phyloP scores from a whole-genome alignment of 1,140 invertebrate species.

The Maconellicoccus hirsutus region DNA sequence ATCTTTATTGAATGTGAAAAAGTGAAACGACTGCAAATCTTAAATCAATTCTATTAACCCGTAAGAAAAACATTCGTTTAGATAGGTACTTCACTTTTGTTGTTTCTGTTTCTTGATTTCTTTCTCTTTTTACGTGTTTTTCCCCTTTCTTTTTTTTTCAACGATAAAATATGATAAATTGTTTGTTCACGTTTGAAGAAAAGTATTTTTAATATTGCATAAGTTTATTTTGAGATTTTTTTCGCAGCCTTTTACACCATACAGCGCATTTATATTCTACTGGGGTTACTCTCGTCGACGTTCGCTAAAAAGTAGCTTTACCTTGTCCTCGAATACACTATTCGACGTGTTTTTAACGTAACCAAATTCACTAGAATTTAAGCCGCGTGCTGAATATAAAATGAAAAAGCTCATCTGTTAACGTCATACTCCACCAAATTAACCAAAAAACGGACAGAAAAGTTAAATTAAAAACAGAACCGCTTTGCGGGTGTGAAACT shows the following conservation, averaged over 20 bases:
- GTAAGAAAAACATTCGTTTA: background rate
- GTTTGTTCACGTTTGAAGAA: constrained; percentile 4
- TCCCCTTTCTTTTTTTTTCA: background rate
- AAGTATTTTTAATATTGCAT: constrained; percentile 10
- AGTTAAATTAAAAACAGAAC: background rate
- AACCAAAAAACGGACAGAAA: constrained; percentile 8
- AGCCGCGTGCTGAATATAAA: constrained; percentile 7
- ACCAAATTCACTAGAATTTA: constrained; percentile 9
- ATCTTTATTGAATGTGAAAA: too few species aligned
- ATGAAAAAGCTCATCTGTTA: constrained; percentile 4
- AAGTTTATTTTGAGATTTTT: constrained; percentile 1
- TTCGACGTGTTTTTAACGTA: constrained; percentile 4
- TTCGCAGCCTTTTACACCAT: background rate
- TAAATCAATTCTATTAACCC: too few species aligned
- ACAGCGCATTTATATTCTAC: background rate
- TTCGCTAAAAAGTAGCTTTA: constrained; percentile 9
- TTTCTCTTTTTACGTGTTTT: background rate
- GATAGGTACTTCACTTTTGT: background rate
- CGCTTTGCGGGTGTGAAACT: background rate
- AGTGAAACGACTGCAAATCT: too few species aligned
- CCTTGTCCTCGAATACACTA: constrained; percentile 7
- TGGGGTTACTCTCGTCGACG: background rate
- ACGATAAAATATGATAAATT: constrained; percentile 6
- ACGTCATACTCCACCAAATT: background rate
- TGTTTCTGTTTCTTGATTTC: background rate